These are phyloP conservation scores for Pegoplata infirma DNA, from an alignment of 2,888 invertebrate genomes.

Conservation along the genomic window DNA sequence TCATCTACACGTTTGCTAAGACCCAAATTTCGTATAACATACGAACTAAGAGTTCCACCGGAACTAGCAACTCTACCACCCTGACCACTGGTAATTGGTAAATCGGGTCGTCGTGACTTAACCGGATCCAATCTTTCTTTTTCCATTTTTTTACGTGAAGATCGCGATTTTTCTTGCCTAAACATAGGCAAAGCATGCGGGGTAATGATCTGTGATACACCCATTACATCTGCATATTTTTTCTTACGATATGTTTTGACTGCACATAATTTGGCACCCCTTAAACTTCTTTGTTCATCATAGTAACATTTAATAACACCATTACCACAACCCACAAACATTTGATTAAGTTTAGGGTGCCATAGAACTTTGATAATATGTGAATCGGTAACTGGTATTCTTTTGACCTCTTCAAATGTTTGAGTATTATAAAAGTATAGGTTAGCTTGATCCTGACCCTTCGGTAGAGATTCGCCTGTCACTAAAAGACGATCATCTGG, in stretches of 20 bases:
- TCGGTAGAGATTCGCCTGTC: slow-evolving; percentile 90
- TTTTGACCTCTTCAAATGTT: slow-evolving; percentile 85
- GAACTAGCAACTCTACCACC: slow-evolving; percentile 97
- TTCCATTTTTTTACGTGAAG: slow-evolving; percentile 93
- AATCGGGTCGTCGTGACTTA: slow-evolving; percentile 89
- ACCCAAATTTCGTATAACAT: slow-evolving; percentile 96
- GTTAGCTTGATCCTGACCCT: slow-evolving; percentile 82
- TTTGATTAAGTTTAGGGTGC: slow-evolving; percentile 99
- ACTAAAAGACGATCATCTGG: slow-evolving; percentile 94
- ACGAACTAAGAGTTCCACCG: slow-evolving; percentile 94
- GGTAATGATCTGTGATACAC: slow-evolving; percentile 95
- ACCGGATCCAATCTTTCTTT: slow-evolving; percentile 93
- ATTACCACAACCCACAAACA: slow-evolving; percentile 94
- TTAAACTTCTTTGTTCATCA: slow-evolving; percentile 89
- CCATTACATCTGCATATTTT: slow-evolving; percentile 90
- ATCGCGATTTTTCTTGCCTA: slow-evolving; percentile 92
- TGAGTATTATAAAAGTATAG: slow-evolving; percentile 89
- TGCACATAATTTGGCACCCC: slow-evolving; percentile 94
- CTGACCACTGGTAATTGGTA: slow-evolving; percentile 92
- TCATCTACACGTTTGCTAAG: slow-evolving; percentile 94
- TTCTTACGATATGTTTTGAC: slow-evolving; percentile 88
- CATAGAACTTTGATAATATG: slow-evolving; percentile 93
- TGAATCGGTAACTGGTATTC: slow-evolving; percentile 87
- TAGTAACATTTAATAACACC: slow-evolving; percentile 94
- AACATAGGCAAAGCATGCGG: slow-evolving; percentile 97